Base-by-base conservation (phyloP, 2,888 invertebrate genomes). In the Hydraecia micacea region DNA sequence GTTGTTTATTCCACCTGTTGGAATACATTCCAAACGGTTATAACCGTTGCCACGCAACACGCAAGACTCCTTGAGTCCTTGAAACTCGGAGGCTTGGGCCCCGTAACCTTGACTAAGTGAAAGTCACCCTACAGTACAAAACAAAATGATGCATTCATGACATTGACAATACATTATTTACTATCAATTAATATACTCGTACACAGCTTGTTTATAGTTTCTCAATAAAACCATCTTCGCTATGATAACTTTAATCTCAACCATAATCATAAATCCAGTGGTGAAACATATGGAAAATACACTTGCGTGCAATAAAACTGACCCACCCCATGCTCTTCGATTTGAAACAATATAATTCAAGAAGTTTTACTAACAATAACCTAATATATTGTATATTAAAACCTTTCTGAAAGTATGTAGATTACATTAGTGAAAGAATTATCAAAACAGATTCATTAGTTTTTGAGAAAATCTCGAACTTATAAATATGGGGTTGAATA, bases 251-350 rank as follows among this genome's bases (percentile, higher is more conserved):
- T 66, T 15, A 36, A 73, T 63, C 28, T 60, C 6, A 66, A 49
- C 13, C 60, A 73, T 63, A 66, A 67, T 72, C 65, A 69, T 73
- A 32, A 39, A 66, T 4, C 21, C 42, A n/a, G 39, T 83, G 75
- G 49, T 76, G 80, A 74, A 86, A 83, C 72, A 60, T 60, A 73
- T 70, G 60, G 32, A 69, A 75, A 75, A 83, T n/a, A n/a, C n/a
- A n/a, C n/a, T n/a, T n/a, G n/a, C n/a, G n/a, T n/a, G n/a, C n/a
- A n/a, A n/a, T n/a, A n/a, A n/a, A n/a, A n/a, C n/a, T n/a, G n/a
- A n/a, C n/a, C n/a, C n/a, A n/a, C n/a, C n/a, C n/a, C n/a, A n/a
- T n/a, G n/a, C n/a, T n/a, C n/a, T n/a, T n/a, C n/a, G n/a, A n/a
- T n/a, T n/a, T n/a, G n/a, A n/a, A n/a, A n/a, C n/a, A n/a, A n/a